phyloP scores from a whole-genome alignment of 2,113 vertebrate genomes.

The Dromas ardeola region DNA sequence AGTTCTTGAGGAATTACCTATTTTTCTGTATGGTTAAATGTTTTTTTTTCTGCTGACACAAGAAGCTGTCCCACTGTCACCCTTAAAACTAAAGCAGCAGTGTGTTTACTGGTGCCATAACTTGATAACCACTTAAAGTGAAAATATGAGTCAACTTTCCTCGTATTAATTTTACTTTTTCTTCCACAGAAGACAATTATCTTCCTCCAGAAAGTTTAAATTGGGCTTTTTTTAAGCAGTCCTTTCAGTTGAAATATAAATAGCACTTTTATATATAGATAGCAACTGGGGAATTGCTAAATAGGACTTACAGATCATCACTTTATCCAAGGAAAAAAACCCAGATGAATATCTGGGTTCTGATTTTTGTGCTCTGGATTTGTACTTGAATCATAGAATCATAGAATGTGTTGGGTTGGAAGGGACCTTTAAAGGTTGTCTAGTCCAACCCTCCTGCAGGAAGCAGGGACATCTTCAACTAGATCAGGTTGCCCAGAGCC shows the following conservation, averaged over 20 bases:
- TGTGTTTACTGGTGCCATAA: neutral
- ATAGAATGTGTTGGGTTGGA: too few relatives aligned
- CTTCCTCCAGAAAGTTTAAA: slow-evolving; percentile 2
- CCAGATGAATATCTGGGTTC: neutral
- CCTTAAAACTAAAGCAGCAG: neutral
- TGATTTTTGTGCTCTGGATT: neutral
- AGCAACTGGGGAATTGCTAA: neutral
- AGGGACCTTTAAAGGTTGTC: too few relatives aligned
- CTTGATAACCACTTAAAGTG: neutral
- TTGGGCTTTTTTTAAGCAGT: neutral
- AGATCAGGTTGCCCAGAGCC: too few relatives aligned
- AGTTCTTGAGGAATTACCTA: neutral
- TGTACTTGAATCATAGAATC: too few relatives aligned
- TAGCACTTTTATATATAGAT: neutral
- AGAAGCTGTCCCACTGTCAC: neutral
- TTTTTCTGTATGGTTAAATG: neutral
- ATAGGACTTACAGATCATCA: neutral
- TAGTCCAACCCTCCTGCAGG: too few relatives aligned
- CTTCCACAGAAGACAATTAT: neutral
- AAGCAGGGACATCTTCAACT: too few relatives aligned
- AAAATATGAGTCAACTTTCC: neutral
- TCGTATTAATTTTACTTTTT: neutral
- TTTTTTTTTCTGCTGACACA: neutral
- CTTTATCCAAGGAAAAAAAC: too few relatives aligned
- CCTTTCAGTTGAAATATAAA: neutral